These are phyloP conservation scores for Augochlorella aurata DNA, from an alignment of 2,888 invertebrate species.

Conservation along the genomic window DNA sequence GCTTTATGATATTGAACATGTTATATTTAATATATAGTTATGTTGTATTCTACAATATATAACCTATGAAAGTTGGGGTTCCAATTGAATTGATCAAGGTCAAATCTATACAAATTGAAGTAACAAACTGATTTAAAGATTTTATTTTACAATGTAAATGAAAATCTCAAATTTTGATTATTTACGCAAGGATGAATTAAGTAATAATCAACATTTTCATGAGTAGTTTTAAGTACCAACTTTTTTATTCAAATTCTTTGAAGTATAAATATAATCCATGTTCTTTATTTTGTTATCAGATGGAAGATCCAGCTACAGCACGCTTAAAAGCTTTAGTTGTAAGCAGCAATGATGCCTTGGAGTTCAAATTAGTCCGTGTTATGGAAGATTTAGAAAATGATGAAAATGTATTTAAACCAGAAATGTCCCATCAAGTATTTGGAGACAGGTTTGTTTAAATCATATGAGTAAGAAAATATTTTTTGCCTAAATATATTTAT, in stretches of 20 bases:
- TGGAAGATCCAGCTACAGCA: constrained; percentile 75
- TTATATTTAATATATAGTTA: background rate
- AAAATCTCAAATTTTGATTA: background rate
- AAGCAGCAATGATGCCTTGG: constrained; percentile 82
- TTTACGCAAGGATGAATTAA: background rate
- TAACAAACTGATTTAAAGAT: background rate
- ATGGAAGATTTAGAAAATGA: constrained; percentile 87
- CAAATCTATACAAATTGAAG: constrained; percentile 15
- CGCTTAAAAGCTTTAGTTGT: constrained; percentile 80
- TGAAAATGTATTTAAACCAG: constrained; percentile 87
- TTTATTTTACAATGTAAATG: constrained; percentile 1
- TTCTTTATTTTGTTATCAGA: constrained; percentile 48
- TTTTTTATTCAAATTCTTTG: background rate
- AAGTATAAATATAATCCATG: constrained; percentile 10
- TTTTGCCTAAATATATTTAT: background rate
- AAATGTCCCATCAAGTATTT: constrained; percentile 97
- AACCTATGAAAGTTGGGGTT: constrained; percentile 43
- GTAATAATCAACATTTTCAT: background rate
- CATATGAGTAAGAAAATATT: background rate
- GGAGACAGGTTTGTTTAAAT: constrained; percentile 86
- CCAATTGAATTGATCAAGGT: constrained; percentile 42
- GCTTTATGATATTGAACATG: background rate
- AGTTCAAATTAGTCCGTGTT: constrained; percentile 84
- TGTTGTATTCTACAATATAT: constrained; percentile 18
- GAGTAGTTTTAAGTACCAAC: background rate